Evolutionary conservation across 2,888 invertebrate genomes (phyloP).

Genomic region (Sarcophaga subvicina): DNA sequence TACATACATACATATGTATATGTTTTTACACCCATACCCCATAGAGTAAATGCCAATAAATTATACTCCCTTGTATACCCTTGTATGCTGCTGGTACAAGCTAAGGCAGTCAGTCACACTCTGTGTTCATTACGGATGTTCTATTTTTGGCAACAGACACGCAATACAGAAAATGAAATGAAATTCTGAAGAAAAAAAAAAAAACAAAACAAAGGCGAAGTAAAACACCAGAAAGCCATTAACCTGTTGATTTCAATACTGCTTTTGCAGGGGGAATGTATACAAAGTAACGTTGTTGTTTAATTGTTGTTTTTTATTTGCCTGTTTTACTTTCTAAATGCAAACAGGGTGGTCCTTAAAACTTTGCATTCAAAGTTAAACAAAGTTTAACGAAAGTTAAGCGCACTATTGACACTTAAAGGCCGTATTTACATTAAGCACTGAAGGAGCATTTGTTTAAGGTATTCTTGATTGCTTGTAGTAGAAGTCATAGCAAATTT

Average conservation of each 20-base stretch:
- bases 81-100: too few relatives aligned
- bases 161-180: conserved; percentile 6
- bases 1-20: not conserved
- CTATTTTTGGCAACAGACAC: conserved; percentile 65
- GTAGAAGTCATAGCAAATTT: too few relatives aligned
- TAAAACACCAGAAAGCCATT: conserved; percentile 64
- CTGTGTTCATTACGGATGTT: conserved; percentile 1
- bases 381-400: too few relatives aligned
- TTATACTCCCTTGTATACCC: too few relatives aligned
- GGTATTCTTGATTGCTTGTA: too few relatives aligned
- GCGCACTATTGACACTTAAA: too few relatives aligned
- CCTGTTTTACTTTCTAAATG: not conserved
- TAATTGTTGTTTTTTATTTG: not conserved
- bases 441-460: too few relatives aligned
- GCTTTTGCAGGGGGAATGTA: conserved; percentile 3
- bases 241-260: conserved; percentile 73
- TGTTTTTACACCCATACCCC: not conserved
- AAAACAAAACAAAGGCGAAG: not conserved
- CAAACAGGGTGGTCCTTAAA: too few relatives aligned
- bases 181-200: too few relatives aligned
- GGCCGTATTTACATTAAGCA: too few relatives aligned
- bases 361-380: too few relatives aligned
- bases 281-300: not conserved
- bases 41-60: not conserved
- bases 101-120: not conserved